Conservation (phyloP, 2,113 vertebrate species). For the Prionailurus bengalensis region DNA sequence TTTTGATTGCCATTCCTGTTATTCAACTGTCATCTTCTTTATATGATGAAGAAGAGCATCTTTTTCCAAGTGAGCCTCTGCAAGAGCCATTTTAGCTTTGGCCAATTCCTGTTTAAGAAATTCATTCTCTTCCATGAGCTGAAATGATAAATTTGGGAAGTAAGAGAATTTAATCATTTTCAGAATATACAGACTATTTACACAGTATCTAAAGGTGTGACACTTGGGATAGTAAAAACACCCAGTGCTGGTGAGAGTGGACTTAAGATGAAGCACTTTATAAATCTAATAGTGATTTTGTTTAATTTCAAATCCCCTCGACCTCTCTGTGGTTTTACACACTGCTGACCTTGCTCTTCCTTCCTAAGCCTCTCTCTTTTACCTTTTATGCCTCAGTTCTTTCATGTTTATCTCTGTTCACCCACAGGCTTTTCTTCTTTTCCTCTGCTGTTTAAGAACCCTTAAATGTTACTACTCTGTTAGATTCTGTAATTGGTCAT, state of each 20-base stretch:
- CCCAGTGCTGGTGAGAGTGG: not conserved
- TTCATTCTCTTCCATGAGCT: conserved; percentile 97
- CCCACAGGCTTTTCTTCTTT: not conserved
- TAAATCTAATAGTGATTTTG: not conserved
- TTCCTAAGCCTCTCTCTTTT: not conserved
- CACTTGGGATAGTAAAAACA: not conserved
- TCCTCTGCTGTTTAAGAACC: not conserved
- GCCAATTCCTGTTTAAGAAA: conserved; percentile 96
- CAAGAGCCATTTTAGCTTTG: conserved; percentile 96
- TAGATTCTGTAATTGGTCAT: not conserved
- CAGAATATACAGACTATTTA: conserved; percentile 14
- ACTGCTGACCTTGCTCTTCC: not conserved
- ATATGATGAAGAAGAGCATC: conserved; percentile 94
- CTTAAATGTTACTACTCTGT: not conserved
- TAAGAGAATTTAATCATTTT: conserved; percentile 35
- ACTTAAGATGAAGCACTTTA: not conserved
- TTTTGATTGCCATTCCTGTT: conserved; percentile 70
- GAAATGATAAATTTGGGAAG: conserved; percentile 77
- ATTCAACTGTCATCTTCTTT: conserved; percentile 89
- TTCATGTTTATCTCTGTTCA: not conserved
- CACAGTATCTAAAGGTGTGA: not conserved
- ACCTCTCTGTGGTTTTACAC: not conserved
- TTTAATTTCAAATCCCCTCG: not conserved
- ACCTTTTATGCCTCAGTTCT: not conserved
- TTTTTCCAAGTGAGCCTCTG: conserved; percentile 96